Evolutionary conservation across 23 tunicate genomes (phyloP), one percentile per base, ranked within the genome.

Genomic region (Diplosoma virens): DNA sequence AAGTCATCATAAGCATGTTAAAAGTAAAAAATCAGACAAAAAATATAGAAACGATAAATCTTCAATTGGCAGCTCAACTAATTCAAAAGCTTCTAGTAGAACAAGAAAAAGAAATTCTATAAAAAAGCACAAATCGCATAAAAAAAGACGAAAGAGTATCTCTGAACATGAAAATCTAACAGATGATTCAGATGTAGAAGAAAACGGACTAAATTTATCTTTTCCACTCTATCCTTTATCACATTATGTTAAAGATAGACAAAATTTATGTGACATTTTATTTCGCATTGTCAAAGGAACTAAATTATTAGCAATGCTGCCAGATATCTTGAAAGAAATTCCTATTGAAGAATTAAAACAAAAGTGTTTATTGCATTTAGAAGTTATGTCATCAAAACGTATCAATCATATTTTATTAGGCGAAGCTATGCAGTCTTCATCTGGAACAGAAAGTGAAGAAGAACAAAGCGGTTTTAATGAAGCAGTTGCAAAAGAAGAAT

Each of bases 311-410:
- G 81, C 89, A 26, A 84, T 90, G 89, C 67, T 90, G 41, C 89
- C 97, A 21, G 89, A 83, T 50, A 84, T 72, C 24, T 53, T 83
- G 27, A 89, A 89, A 77, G 59, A 70, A 27, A 64, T 83, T 54
- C 84, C 96, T 4, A 20, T 48, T 17, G 84, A 82, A 23, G 84
- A 82, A 64, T 28, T 89, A 31, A 88, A 80, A 33, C 82, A 55
- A 35, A 64, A 61, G 35, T 88, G 89, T 45, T 37, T 69, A 14
- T 75, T 61, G 17, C 84, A 90, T 53, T 58, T 90, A 11, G 88
- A 83, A 73, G 97, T 90, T 33, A 90, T 90, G 90, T 90, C 97
- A 22, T 82, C 97, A 37, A 84, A 84, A 72, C 46, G 97, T 30
- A 58, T 90, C 25, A 48, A 35, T 21, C 84, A 83, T 46, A 81